Percentiles rank a stretch among this genome's conserved stretches.
Conservation (phyloP, 2,797 vertebrate genomes). For the Leptatherina wallacei region DNA sequence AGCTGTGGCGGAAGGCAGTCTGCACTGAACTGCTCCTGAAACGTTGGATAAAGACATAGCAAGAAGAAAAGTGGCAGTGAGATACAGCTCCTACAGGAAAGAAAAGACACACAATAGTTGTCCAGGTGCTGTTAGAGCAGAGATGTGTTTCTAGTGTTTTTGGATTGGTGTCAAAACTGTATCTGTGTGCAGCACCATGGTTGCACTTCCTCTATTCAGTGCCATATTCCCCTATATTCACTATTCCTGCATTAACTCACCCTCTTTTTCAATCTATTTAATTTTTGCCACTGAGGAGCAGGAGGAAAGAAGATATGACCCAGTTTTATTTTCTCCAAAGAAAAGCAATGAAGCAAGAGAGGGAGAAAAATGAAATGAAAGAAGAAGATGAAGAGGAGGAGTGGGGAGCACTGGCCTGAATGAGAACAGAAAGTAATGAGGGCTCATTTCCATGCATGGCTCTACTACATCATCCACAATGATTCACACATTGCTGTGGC, state of each 20-base stretch:
- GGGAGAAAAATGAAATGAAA: slow-evolving; percentile 54
- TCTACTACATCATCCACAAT: slow-evolving; percentile 41
- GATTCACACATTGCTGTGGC: slow-evolving; percentile 32
- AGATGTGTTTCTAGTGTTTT: slow-evolving; percentile 60
- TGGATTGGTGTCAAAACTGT: neutral
- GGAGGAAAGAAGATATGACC: slow-evolving; percentile 69
- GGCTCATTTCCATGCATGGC: slow-evolving; percentile 65
- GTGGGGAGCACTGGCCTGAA: slow-evolving; percentile 46
- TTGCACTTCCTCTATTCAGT: slow-evolving; percentile 20
- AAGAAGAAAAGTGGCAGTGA: slow-evolving; percentile 58
- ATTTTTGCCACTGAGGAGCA: slow-evolving; percentile 55
- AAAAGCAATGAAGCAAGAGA: slow-evolving; percentile 64
- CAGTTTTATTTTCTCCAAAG: slow-evolving; percentile 72
- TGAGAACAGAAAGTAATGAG: slow-evolving; percentile 67
- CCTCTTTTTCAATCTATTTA: slow-evolving; percentile 47
- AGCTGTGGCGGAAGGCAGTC: slow-evolving; percentile 66
- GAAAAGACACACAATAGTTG: slow-evolving; percentile 42
- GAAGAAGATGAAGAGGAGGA: slow-evolving; percentile 40
- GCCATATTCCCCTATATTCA: slow-evolving; percentile 33
- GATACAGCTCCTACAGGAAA: slow-evolving; percentile 41
- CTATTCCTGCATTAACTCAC: slow-evolving; percentile 35
- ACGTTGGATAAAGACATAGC: slow-evolving; percentile 73
- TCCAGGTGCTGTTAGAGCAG: slow-evolving; percentile 44
- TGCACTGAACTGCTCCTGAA: slow-evolving; percentile 51
- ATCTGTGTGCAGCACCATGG: neutral